Percentiles rank a stretch among this genome's conserved stretches.
Evolutionary conservation across 2,113 vertebrate species (phyloP).

Genomic region (Chelonoidis abingdonii): DNA sequence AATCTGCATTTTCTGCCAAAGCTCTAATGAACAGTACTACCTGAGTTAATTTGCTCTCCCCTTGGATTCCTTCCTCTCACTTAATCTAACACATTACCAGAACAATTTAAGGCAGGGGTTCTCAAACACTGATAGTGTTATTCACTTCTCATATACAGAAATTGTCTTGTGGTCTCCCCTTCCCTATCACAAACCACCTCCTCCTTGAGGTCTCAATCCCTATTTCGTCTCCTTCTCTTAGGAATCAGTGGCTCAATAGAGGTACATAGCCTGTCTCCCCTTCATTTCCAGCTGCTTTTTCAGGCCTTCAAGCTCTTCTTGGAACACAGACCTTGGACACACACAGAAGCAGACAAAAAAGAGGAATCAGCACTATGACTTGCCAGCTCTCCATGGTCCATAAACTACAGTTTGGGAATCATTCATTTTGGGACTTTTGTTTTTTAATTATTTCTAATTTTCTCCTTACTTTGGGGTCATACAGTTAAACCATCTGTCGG

Average conservation of each 20-base stretch:
- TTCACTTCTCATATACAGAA: not conserved
- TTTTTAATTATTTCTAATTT: conserved; percentile 28
- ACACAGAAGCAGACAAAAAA: conserved; percentile 26
- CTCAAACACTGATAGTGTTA: not conserved
- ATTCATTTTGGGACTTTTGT: not conserved
- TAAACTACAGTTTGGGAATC: conserved; percentile 6
- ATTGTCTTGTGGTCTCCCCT: not conserved
- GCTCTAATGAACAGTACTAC: not conserved
- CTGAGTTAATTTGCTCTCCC: not conserved
- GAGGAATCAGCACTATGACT: conserved; percentile 51
- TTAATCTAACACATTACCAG: not conserved
- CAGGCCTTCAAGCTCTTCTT: not conserved
- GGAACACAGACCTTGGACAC: conserved; percentile 63
- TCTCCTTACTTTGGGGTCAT: not conserved
- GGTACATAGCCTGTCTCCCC: not conserved
- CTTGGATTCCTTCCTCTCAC: conserved; percentile 6
- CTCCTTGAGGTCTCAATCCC: not conserved
- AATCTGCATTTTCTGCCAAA: not conserved
- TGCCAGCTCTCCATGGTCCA: conserved; percentile 61
- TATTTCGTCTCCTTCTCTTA: not conserved
- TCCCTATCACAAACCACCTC: not conserved
- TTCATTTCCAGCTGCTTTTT: conserved; percentile 42
- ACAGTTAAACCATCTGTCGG: not conserved
- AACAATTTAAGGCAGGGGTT: not conserved
- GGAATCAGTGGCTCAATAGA: not conserved